phyloP scores from a whole-genome alignment of 2,888 invertebrate genomes.

The Carabus problematicus region DNA sequence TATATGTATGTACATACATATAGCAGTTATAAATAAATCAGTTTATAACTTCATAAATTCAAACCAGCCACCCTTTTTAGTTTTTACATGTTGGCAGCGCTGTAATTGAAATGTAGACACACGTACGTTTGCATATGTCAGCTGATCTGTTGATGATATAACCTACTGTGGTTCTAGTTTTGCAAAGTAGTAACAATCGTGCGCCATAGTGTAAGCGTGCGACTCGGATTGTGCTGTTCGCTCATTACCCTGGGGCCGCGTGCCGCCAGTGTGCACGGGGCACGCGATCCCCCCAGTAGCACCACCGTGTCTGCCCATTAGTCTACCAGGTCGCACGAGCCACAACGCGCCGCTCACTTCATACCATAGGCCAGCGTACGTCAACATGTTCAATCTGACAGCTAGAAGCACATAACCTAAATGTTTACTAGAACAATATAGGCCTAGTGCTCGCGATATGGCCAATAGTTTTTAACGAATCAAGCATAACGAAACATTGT shows the following conservation, averaged over 20 bases:
- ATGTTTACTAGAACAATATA: too few relatives aligned
- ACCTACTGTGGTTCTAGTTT: too few relatives aligned
- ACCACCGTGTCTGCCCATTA: constrained; percentile 13
- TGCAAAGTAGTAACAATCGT: too few relatives aligned
- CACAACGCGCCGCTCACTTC: neutral
- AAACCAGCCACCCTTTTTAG: neutral
- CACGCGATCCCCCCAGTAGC: constrained; percentile 17
- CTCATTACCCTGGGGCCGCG: neutral
- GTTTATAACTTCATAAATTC: constrained; percentile 14
- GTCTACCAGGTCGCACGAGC: constrained; percentile 8
- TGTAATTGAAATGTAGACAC: neutral
- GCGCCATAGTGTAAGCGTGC: too few relatives aligned
- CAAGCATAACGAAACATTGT: too few relatives aligned
- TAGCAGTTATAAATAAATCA: constrained; percentile 2
- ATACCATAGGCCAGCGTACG: neutral
- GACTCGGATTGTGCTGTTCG: neutral
- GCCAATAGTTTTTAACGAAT: too few relatives aligned
- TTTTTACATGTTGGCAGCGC: neutral
- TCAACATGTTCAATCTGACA: neutral
- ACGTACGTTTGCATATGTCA: neutral
- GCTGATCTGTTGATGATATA: too few relatives aligned
- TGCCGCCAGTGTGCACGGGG: neutral
- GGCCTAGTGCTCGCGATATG: too few relatives aligned
- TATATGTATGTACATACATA: too few relatives aligned
- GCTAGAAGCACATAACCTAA: too few relatives aligned